phyloP scores from a whole-genome alignment of 1,140 invertebrate genomes.

The Drosophila takahashii region DNA sequence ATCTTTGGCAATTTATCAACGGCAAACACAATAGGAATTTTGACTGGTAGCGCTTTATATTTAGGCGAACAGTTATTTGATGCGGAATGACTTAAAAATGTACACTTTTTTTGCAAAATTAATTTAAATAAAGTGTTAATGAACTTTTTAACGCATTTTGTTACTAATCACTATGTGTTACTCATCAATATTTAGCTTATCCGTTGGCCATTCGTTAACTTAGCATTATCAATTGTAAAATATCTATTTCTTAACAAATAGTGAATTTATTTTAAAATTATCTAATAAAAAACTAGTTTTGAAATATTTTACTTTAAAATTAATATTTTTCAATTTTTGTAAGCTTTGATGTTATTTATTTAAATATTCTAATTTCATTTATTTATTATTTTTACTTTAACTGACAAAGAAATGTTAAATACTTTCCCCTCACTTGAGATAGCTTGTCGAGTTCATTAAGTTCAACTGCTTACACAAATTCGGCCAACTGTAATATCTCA shows the following conservation, averaged over 20 bases:
- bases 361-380: too few species aligned
- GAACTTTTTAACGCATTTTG: neutral
- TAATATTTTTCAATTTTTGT: too few species aligned
- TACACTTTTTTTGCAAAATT: neutral
- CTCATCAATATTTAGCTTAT: neutral
- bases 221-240: neutral
- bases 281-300: too few species aligned
- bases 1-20: conserved; percentile 59
- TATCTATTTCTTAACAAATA: neutral
- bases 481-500: neutral
- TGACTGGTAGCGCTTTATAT: conserved; percentile 68
- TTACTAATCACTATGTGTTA: neutral
- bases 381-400: too few species aligned
- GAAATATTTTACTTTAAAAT: too few species aligned
- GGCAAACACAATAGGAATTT: conserved; percentile 26
- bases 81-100: conserved; percentile 7
- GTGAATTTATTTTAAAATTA: too few species aligned
- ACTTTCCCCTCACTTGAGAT: too few species aligned
- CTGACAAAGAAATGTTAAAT: too few species aligned
- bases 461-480: neutral
- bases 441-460: neutral
- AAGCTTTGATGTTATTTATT: too few species aligned
- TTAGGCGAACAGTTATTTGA: conserved; percentile 60
- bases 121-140: conserved; percentile 1
- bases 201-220: too few species aligned